A percentile compares a stretch with the other conserved stretches of the same genome.
Conservation (phyloP, 1,140 invertebrate genomes). For the Bradysia coprophila region DNA sequence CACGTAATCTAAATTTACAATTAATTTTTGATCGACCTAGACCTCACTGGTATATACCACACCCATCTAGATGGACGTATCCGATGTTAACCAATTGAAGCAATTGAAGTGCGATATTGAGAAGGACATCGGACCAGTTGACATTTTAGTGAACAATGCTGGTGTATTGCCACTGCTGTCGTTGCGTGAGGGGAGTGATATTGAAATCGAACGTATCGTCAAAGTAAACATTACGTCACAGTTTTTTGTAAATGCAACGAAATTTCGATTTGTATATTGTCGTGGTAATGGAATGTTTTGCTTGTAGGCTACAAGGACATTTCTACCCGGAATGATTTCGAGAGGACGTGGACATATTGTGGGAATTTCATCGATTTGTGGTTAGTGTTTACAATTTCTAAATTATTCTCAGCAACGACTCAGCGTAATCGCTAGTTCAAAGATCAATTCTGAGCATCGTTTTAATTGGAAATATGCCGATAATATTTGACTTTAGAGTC, state of each 20-base stretch:
- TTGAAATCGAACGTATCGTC: not conserved
- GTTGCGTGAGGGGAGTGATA: not conserved
- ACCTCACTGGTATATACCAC: too few relatives aligned
- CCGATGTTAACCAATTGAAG: slow-evolving; percentile 16
- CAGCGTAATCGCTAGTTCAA: too few relatives aligned
- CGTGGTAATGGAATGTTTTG: not conserved
- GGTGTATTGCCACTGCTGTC: slow-evolving; percentile 11
- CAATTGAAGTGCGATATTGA: slow-evolving; percentile 19
- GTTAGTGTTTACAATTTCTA: too few relatives aligned
- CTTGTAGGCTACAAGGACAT: slow-evolving; percentile 16
- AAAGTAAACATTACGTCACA: not conserved
- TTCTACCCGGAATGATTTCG: slow-evolving; percentile 20
- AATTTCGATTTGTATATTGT: not conserved
- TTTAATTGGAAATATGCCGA: too few relatives aligned
- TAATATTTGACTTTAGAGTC: too few relatives aligned
- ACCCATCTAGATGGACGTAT: slow-evolving; percentile 24
- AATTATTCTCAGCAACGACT: too few relatives aligned
- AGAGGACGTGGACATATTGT: slow-evolving; percentile 18
- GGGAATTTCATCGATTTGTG: slow-evolving; percentile 17
- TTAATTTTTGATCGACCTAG: too few relatives aligned
- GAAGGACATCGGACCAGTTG: slow-evolving; percentile 20
- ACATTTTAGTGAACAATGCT: slow-evolving; percentile 21
- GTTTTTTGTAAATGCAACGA: not conserved
- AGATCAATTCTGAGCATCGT: too few relatives aligned
- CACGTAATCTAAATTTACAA: slow-evolving; percentile 10